Conservation (phyloP, 2,797 vertebrate genomes). For the Chloroceryle amazona region DNA sequence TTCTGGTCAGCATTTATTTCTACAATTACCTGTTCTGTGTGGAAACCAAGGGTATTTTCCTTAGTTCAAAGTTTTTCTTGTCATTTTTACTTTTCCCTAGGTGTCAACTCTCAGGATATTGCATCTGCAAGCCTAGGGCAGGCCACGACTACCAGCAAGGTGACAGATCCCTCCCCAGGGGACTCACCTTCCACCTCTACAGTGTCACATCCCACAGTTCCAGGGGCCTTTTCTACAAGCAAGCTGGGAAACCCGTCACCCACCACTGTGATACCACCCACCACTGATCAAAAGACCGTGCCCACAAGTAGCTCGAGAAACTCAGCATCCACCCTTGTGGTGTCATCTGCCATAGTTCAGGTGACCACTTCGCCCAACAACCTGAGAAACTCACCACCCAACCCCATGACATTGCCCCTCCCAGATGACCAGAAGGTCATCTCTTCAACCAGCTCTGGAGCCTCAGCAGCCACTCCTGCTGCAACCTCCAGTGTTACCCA, state of each 20-base stretch:
- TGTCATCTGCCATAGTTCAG: accelerated
- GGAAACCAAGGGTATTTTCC: neutral
- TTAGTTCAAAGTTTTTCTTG: neutral
- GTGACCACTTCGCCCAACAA: accelerated
- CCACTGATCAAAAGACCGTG: accelerated
- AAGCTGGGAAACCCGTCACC: accelerated
- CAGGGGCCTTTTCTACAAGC: accelerated
- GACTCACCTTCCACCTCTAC: accelerated
- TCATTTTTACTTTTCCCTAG: neutral
- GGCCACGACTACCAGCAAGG: accelerated
- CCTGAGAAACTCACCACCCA: accelerated
- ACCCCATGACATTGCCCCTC: accelerated
- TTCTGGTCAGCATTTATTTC: neutral
- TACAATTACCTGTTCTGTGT: neutral
- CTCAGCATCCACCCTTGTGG: accelerated
- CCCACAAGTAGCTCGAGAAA: accelerated
- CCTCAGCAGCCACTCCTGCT: accelerated
- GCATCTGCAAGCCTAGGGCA: accelerated
- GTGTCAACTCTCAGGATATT: neutral
- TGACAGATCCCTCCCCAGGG: accelerated
- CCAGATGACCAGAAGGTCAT: neutral
- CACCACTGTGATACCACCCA: accelerated
- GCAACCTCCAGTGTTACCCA: accelerated
- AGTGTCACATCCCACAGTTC: accelerated
- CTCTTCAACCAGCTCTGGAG: accelerated